Evolutionary conservation across 2,113 vertebrate species (phyloP), one percentile per base, ranked within the genome.

Genomic region (Microcebus tavaratra): DNA sequence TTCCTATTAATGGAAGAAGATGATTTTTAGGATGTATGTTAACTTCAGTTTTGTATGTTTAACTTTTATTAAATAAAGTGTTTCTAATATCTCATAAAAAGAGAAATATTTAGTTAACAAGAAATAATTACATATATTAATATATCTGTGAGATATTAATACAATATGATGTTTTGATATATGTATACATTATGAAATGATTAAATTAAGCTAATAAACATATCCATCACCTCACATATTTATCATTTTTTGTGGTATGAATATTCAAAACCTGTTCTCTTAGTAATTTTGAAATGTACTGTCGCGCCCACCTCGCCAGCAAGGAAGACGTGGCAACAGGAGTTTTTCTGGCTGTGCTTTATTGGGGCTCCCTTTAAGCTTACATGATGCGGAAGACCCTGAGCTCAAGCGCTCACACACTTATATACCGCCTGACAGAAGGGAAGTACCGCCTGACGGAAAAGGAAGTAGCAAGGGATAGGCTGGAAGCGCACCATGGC

Each of bases 1-100:
- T 98, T 98, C 98, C 98, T 98, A 88, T 98, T 98, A 98, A 97
- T 97, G 98, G 98, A 98, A 98, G 98, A 97, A 91, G 89, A 97
- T 98, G 98, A 98, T 99, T 99, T 99, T 99, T 99, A 99, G 98
- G 97, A 98, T 98, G 98, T 98, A 98, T 99, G 98, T 98, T 99
- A 98, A 98, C 99, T 99, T 99, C 97, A 98, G 98, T 99, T 99
- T 99, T 99, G 99, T 99, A 99, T 98, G 98, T 99, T 99, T 99
- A 99, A 99, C 98, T 99, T 99, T 99, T 99, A 99, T 98, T 98
- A 99, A 99, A 99, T 99, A 99, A 99, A 99, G 97, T 98, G 98
- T 99, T 99, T 97, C 95, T 45, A 45, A 45, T 8, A 45, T 45
- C 45, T 45, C 45, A 45, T 8, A 45, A 45, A 45, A 45, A 45